Conservation (phyloP, 2,888 invertebrate species). For the Liodrosophila aerea region DNA sequence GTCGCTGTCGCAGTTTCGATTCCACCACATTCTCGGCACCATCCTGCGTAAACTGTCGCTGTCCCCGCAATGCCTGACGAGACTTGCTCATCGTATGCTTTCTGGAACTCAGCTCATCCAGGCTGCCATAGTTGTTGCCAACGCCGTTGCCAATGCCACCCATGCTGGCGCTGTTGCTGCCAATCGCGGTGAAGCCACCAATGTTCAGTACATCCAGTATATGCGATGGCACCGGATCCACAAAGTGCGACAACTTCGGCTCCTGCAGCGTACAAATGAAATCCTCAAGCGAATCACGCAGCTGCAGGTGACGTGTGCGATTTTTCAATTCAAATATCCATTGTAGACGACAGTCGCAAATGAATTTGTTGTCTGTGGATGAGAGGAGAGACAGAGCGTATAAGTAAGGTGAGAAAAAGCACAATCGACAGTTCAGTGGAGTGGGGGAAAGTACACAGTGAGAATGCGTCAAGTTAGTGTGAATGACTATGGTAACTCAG, state of each 20-base stretch:
- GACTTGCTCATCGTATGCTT: slow-evolving; percentile 57
- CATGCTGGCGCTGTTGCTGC: slow-evolving; percentile 67
- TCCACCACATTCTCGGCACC: slow-evolving; percentile 58
- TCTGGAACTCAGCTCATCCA: slow-evolving; percentile 51
- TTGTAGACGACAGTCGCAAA: slow-evolving; percentile 91
- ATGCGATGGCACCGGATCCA: slow-evolving; percentile 76
- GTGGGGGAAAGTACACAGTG: no score
- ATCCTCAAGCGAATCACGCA: slow-evolving; percentile 87
- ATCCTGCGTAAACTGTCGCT: slow-evolving; percentile 68
- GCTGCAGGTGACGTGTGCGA: slow-evolving; percentile 88
- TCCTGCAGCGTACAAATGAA: slow-evolving; percentile 87
- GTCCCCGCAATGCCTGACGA: slow-evolving; percentile 68
- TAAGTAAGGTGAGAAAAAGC: slow-evolving; percentile 28
- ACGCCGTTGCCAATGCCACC: slow-evolving; percentile 58
- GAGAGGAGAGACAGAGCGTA: slow-evolving; percentile 20
- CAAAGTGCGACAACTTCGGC: slow-evolving; percentile 74
- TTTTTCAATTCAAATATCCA: slow-evolving; percentile 89
- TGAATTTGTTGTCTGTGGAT: slow-evolving; percentile 89
- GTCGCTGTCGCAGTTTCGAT: slow-evolving; percentile 54
- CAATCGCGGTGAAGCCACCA: slow-evolving; percentile 70
- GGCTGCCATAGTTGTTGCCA: slow-evolving; percentile 44
- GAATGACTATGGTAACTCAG: no score
- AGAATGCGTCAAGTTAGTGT: no score
- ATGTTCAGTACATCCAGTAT: slow-evolving; percentile 73
- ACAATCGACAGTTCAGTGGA: slow-evolving; percentile 4